Evolutionary conservation across 2,113 vertebrate species (phyloP).

Genomic region (Atrichornis clamosus): DNA sequence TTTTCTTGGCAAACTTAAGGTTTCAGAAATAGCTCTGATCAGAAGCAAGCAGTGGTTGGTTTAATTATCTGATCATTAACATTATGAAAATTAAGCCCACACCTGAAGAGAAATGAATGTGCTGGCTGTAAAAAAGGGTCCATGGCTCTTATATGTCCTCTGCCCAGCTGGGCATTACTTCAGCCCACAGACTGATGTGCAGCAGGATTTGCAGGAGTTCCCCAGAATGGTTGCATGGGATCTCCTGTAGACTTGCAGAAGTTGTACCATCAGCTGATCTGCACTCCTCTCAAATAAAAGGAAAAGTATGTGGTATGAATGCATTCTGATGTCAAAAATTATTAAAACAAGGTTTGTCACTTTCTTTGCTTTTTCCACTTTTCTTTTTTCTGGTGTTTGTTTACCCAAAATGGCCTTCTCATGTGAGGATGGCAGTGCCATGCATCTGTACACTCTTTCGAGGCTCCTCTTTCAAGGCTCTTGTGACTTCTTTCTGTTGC

Average conservation of each 20-base stretch:
- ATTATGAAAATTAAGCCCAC: background rate
- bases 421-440: background rate
- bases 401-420: background rate
- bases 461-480: background rate
- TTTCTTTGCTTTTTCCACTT: background rate
- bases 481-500: background rate
- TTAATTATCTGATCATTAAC: background rate
- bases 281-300: background rate
- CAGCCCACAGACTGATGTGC: background rate
- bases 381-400: background rate
- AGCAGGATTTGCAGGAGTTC: background rate
- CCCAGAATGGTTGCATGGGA: rapidly evolving
- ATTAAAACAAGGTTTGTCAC: rapidly evolving
- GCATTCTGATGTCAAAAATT: background rate
- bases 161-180: background rate
- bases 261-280: background rate
- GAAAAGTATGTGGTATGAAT: background rate
- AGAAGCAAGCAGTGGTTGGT: background rate
- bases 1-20: background rate
- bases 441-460: rapidly evolving
- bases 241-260: background rate
- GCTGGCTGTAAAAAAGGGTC: background rate
- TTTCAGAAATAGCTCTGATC: background rate
- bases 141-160: background rate
- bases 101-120: background rate